These are phyloP conservation scores for Coregonus sp. DNA, from an alignment of 2,797 vertebrate species.

Conservation along the genomic window DNA sequence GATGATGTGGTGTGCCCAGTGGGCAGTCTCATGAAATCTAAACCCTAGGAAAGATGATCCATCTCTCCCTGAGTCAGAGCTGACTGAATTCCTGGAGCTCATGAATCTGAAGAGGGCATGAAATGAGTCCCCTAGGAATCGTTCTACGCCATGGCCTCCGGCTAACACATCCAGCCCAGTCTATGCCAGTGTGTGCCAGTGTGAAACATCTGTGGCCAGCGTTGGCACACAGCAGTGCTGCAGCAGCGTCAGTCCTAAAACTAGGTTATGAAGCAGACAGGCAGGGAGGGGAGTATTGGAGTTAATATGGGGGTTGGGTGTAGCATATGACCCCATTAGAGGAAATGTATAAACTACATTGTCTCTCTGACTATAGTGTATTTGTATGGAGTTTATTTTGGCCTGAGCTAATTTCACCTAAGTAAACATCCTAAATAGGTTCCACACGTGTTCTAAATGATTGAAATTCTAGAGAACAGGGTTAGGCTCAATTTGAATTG, in stretches of 20 bases:
- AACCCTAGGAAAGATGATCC: neutral
- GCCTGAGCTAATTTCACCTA: neutral
- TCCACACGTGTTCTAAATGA: neutral
- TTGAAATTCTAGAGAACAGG: neutral
- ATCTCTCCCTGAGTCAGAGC: neutral
- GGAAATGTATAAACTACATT: neutral
- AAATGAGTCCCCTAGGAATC: neutral
- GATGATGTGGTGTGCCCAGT: no score
- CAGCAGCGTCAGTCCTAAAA: neutral
- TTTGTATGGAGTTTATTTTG: neutral
- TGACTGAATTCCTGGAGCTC: neutral
- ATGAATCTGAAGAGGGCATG: slow-evolving; percentile 1
- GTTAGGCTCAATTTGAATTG: no score
- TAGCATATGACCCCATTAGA: slow-evolving; percentile 1
- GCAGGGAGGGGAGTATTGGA: neutral
- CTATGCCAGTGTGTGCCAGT: slow-evolving; percentile 1
- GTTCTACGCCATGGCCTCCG: neutral
- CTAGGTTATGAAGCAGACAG: slow-evolving; percentile 8
- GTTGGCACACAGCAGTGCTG: neutral
- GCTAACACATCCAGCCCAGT: neutral
- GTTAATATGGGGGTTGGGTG: neutral
- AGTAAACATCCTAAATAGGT: neutral
- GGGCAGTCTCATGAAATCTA: neutral
- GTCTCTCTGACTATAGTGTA: neutral
- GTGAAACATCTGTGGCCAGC: slow-evolving; percentile 8